Base-by-base conservation (phyloP, 1,140 invertebrate species). In the Proctacanthus coquilletti region DNA sequence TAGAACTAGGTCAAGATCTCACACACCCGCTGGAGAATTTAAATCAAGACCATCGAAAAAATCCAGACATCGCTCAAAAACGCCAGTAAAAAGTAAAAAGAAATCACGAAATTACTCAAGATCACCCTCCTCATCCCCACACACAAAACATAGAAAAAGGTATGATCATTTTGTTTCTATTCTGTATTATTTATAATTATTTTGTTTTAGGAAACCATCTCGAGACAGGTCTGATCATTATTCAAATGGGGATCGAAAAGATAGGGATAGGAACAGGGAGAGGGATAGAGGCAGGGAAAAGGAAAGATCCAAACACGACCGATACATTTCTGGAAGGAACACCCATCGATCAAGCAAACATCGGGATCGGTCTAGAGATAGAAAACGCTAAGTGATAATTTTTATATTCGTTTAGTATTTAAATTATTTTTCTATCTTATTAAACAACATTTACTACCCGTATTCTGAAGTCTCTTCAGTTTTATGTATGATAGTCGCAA, bases 11-110 rank as follows among this genome's bases (percentile, higher is more conserved):
- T 45, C 56, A 15, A 43, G 39, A 4, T 42, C 44, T 6, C 39
- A 47, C 2, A 49, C 45, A n/a, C 56, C 56, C n/a, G 23, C 64
- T 60, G 11, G 51, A 52, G 9, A 66, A 65, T 38, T 41, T 48
- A 20, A 61, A 66, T 52, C 48, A 51, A 35, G 70, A 39, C 52
- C 61, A 44, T 61, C 65, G 39, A 64, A 66, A 21, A 63, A 68
- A 39, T 49, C 53, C 10, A 34, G 70, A 54, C 50, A 62, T 57
- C 33, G 42, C 2, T 37, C 45, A 2, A 45, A 51, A 8, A 45
- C 53, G 0, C 40, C 43, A 43, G 42, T 46, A 5, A 59, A 52
- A 49, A 13, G 18, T 41, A 59, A 56, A 36, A 59, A 58, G 36
- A 59, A 59, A 38, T 53, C 53, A 5, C 45, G 53, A 3, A 52